Percentiles rank a stretch among this genome's conserved stretches.
Conservation (phyloP, 2,113 vertebrate genomes). For the Clupea harengus region DNA sequence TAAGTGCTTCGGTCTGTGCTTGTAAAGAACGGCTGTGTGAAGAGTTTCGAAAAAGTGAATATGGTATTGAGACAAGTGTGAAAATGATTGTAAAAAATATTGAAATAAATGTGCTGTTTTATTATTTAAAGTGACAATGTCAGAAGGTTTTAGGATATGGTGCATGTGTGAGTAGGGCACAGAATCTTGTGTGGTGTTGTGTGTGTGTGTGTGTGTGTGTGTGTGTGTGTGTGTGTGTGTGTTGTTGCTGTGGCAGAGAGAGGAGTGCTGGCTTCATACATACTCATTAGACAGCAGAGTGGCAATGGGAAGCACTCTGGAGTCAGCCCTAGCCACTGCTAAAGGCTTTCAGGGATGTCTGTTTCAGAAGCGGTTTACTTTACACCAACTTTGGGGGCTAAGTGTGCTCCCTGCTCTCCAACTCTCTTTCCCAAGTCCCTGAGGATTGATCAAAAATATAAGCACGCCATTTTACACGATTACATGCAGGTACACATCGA, state of each 20-base stretch:
- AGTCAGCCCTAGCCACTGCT: background rate
- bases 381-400: background rate
- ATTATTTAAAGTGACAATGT: too few species aligned
- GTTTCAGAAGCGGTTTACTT: background rate
- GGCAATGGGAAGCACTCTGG: background rate
- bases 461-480: background rate
- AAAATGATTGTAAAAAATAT: too few species aligned
- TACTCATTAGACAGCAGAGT: background rate
- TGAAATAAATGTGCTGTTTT: too few species aligned
- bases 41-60: too few species aligned
- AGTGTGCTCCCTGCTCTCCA: background rate
- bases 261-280: background rate
- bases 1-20: too few species aligned
- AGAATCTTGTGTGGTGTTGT: background rate
- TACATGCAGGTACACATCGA: background rate
- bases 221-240: too few species aligned
- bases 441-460: background rate
- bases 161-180: background rate
- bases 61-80: too few species aligned
- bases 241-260: background rate
- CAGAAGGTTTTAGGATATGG: too few species aligned
- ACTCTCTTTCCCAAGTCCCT: background rate
- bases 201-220: background rate
- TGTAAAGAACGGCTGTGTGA: too few species aligned
- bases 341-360: background rate